phyloP scores from a whole-genome alignment of 2,797 vertebrate genomes.

The Hippocampus kuda region DNA sequence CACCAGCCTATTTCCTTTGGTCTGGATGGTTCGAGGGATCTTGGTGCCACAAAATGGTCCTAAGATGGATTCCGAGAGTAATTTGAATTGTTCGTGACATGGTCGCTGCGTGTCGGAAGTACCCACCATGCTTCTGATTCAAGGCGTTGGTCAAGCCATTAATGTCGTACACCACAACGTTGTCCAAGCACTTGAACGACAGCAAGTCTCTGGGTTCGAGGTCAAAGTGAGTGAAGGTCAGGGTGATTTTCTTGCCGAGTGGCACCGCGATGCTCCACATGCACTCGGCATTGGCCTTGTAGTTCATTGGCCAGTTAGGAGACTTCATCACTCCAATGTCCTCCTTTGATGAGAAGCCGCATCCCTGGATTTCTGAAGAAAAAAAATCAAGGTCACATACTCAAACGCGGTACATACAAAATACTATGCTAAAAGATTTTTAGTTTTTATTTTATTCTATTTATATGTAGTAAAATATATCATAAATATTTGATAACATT shows the following conservation, averaged over 20 bases:
- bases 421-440: not conserved
- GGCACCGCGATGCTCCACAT: conserved; percentile 63
- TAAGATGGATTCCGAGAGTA: conserved; percentile 23
- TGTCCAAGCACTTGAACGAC: conserved; percentile 55
- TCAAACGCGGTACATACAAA: not conserved
- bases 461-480: not conserved
- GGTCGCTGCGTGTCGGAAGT: not conserved
- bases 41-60: conserved; percentile 68
- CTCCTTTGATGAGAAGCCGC: conserved; percentile 56
- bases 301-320: conserved; percentile 67
- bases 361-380: conserved; percentile 65
- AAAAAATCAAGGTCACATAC: conserved; percentile 7
- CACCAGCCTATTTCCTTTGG: conserved; percentile 56
- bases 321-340: conserved; percentile 64
- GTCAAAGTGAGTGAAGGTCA: conserved; percentile 70
- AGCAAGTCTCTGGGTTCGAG: conserved; percentile 53
- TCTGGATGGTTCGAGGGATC: conserved; percentile 48
- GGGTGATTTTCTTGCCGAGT: conserved; percentile 47
- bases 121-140: conserved; percentile 45
- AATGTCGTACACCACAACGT: conserved; percentile 57
- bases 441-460: not conserved
- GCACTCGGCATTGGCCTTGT: conserved; percentile 61
- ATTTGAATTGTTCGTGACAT: not conserved
- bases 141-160: conserved; percentile 18
- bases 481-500: too few species aligned